Percentiles rank a stretch among this genome's conserved stretches.
These are phyloP conservation scores for Eupithecia inturbata DNA, from an alignment of 2,888 invertebrate genomes.

Conservation along the genomic window DNA sequence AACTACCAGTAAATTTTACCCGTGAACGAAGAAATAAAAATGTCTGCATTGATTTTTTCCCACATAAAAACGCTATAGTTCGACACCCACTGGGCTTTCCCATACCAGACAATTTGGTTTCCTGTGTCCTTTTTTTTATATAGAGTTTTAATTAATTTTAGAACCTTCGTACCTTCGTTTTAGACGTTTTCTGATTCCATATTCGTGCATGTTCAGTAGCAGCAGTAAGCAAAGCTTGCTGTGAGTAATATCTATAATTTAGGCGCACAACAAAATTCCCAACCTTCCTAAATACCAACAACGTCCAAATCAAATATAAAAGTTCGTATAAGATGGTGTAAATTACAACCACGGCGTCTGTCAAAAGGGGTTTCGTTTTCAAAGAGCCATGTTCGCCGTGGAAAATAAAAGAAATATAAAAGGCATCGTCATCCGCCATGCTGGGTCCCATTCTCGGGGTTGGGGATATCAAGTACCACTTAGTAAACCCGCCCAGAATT, in stretches of 20 bases:
- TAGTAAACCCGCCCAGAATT: constrained; percentile 75
- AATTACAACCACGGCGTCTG: constrained; percentile 71
- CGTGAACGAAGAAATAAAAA: not conserved
- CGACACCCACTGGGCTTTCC: not conserved
- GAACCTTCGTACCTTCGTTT: not conserved
- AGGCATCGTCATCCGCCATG: constrained; percentile 74
- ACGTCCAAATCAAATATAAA: not conserved
- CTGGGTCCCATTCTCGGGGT: constrained; percentile 71
- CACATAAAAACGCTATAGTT: not conserved
- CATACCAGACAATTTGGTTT: not conserved
- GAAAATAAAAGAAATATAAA: constrained; percentile 62
- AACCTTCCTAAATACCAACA: not conserved
- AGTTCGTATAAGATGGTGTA: constrained; percentile 60
- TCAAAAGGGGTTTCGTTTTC: constrained; percentile 74
- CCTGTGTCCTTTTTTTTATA: not conserved
- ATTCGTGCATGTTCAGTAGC: too few species aligned
- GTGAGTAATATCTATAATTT: not conserved
- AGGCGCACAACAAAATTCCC: not conserved
- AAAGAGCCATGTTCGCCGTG: constrained; percentile 59
- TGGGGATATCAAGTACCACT: constrained; percentile 79
- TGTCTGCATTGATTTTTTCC: not conserved
- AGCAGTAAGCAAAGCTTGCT: not conserved
- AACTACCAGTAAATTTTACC: too few species aligned
- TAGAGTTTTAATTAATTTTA: too few species aligned
- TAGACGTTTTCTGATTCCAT: too few species aligned